A percentile compares a stretch with the other conserved stretches of the same genome.
phyloP scores from a whole-genome alignment of 2,888 invertebrate species.

The Pristionchus japonicus region DNA sequence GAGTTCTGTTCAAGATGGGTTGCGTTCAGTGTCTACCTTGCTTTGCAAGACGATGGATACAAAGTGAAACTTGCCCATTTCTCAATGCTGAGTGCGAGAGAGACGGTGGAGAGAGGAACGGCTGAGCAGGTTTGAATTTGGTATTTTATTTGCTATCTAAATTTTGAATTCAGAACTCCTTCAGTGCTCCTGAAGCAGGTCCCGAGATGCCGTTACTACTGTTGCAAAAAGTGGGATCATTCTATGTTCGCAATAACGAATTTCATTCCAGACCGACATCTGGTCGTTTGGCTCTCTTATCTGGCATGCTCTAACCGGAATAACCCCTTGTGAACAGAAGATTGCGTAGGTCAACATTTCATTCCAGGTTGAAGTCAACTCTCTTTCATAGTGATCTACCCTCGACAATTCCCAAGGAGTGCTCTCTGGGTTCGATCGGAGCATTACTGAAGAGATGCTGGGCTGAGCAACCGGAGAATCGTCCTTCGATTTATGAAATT shows the following conservation, averaged over 20 bases:
- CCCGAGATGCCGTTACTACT: neutral
- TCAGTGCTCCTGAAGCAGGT: conserved; percentile 1
- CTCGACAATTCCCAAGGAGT: neutral
- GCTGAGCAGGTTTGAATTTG: neutral
- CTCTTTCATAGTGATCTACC: neutral
- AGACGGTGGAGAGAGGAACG: neutral
- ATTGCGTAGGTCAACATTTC: neutral
- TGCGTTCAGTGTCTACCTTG: neutral
- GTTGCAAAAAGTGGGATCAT: neutral
- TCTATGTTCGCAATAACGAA: too few species aligned
- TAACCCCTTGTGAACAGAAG: neutral
- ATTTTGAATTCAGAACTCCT: neutral
- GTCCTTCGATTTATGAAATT: neutral
- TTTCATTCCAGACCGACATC: neutral
- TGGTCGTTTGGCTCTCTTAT: neutral
- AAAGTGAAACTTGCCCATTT: neutral
- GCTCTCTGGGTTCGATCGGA: neutral
- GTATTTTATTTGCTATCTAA: too few species aligned
- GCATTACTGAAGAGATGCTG: neutral
- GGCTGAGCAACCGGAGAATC: neutral
- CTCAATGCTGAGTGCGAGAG: neutral
- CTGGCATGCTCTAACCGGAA: neutral
- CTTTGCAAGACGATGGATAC: neutral
- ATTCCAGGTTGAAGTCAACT: too few species aligned
- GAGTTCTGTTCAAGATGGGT: neutral